Evolutionary conservation across 2,113 vertebrate species (phyloP).

Genomic region (Mobula birostris): DNA sequence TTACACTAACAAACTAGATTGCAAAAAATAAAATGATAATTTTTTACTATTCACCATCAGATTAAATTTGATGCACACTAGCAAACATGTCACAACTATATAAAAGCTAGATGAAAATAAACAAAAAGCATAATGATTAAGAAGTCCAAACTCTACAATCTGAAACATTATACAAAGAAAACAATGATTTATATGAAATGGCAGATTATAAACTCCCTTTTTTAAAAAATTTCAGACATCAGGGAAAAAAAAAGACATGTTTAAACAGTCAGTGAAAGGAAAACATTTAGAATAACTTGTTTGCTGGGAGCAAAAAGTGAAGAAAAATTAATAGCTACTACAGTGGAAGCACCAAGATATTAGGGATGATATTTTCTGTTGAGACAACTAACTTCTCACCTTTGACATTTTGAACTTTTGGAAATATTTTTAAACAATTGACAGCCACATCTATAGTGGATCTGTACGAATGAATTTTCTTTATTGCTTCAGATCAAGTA

Average conservation of each 20-base stretch:
- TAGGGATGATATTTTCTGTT: not conserved
- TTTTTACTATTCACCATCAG: not conserved
- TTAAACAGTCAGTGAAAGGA: not conserved
- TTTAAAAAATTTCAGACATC: not conserved
- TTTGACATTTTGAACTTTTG: not conserved
- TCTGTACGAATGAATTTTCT: not conserved
- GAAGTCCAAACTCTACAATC: not conserved
- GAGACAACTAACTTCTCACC: not conserved
- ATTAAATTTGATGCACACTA: not conserved
- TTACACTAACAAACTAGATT: not conserved
- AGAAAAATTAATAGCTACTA: not conserved
- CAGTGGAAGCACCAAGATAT: not conserved
- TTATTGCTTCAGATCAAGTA: no score
- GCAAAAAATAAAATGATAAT: not conserved
- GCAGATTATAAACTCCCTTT: not conserved
- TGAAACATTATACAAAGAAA: not conserved
- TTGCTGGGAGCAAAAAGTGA: not conserved
- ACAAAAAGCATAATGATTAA: not conserved
- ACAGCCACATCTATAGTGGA: not conserved
- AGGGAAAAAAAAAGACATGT: no score
- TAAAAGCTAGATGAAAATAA: not conserved
- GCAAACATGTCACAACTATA: not conserved
- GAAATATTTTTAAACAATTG: not conserved
- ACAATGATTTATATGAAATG: not conserved
- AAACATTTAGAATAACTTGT: not conserved